These are phyloP conservation scores for Meloe dianella DNA, from an alignment of 2,888 invertebrate species.

Conservation along the genomic window DNA sequence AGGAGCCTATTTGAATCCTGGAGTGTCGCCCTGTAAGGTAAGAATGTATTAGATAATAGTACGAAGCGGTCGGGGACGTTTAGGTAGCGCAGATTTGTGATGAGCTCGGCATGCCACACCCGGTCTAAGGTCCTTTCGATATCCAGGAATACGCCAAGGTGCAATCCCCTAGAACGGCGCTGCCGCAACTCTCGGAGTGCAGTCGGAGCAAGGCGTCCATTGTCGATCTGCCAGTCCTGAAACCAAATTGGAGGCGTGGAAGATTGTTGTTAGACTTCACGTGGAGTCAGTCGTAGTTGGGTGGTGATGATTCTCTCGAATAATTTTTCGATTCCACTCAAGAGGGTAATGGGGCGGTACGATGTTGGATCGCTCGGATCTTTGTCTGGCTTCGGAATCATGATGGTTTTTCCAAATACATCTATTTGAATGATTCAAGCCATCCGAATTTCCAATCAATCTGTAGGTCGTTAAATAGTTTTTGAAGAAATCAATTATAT, in stretches of 20 bases:
- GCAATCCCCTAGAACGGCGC: conserved; percentile 14
- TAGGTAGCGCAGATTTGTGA: conserved; percentile 32
- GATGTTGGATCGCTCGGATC: background rate
- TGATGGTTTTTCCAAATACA: background rate
- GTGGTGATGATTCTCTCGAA: background rate
- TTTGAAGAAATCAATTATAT: too few species aligned
- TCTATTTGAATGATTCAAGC: too few species aligned
- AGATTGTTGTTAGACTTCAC: background rate
- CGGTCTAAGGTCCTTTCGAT: conserved; percentile 22
- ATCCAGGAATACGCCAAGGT: conserved; percentile 36
- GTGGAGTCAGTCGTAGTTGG: background rate
- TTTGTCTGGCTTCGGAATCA: background rate
- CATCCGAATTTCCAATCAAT: too few species aligned
- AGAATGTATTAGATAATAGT: conserved; percentile 14
- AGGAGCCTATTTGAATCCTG: too few species aligned
- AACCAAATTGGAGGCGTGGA: background rate
- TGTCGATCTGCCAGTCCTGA: background rate
- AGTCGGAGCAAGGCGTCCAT: conserved; percentile 15
- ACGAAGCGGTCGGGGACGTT: background rate
- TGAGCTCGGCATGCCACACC: conserved; percentile 38
- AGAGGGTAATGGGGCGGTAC: background rate
- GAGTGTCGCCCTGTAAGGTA: too few species aligned
- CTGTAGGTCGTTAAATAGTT: too few species aligned
- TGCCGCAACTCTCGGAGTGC: conserved; percentile 14
- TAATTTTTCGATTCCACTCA: background rate